These are phyloP conservation scores for Hoplodrina blanda DNA, from an alignment of 2,888 invertebrate genomes.

Conservation along the genomic window DNA sequence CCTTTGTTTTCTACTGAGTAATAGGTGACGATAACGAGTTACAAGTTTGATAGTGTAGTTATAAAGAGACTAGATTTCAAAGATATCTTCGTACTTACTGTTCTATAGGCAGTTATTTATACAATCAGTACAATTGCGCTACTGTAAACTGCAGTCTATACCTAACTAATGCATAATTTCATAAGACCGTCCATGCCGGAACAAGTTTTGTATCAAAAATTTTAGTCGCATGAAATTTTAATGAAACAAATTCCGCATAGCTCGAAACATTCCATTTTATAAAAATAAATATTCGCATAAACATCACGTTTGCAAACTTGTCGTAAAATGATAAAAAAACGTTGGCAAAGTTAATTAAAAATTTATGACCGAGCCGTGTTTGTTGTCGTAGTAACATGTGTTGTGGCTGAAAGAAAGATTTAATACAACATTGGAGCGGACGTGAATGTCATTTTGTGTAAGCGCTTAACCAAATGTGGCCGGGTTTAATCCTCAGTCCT, in stretches of 20 bases:
- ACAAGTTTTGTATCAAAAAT: slow-evolving; percentile 7
- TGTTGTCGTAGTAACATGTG: slow-evolving; percentile 49
- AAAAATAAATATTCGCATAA: slow-evolving; percentile 53
- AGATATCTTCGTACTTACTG: no score
- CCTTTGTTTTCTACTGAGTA: no score
- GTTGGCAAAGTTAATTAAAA: slow-evolving; percentile 55
- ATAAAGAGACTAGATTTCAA: not conserved
- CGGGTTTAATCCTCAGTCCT: slow-evolving; percentile 21
- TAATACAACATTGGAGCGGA: slow-evolving; percentile 32
- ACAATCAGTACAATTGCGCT: slow-evolving; percentile 8
- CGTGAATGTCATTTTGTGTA: slow-evolving; percentile 38
- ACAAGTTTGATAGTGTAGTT: no score
- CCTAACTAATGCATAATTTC: not conserved
- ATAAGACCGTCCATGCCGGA: slow-evolving; percentile 8
- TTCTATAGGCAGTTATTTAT: not conserved
- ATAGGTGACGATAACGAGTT: no score
- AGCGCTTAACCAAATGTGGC: slow-evolving; percentile 31
- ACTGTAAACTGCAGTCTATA: slow-evolving; percentile 3
- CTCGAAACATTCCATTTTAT: slow-evolving; percentile 21
- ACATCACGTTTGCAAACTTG: slow-evolving; percentile 37
- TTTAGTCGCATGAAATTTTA: slow-evolving; percentile 2
- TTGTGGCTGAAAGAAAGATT: slow-evolving; percentile 52
- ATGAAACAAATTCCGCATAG: slow-evolving; percentile 25
- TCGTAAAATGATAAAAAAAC: slow-evolving; percentile 53
- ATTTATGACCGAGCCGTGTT: slow-evolving; percentile 52